Conservation (phyloP, 2,888 invertebrate species). For the Apantesis nais region DNA sequence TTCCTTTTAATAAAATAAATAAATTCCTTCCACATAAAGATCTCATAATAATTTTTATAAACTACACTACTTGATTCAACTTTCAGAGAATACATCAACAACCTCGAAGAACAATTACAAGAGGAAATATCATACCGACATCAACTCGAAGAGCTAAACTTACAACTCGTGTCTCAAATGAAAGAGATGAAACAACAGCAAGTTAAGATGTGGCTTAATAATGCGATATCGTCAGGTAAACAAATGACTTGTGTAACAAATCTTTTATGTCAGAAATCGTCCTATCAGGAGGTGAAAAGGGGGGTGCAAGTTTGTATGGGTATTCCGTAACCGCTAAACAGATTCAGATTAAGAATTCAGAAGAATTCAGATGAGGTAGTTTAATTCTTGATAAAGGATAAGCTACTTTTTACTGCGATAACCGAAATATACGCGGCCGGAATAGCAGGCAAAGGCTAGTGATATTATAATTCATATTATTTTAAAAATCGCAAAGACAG, state of each 20-base stretch:
- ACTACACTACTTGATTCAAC: neutral
- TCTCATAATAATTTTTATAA: neutral
- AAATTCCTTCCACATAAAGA: neutral
- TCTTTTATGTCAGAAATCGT: too few species aligned
- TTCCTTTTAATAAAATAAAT: neutral
- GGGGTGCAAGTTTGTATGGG: too few species aligned
- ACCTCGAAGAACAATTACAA: constrained; percentile 86
- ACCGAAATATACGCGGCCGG: too few species aligned
- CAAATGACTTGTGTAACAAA: neutral
- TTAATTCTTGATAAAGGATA: too few species aligned
- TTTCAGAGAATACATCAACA: constrained; percentile 70
- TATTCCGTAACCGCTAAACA: too few species aligned
- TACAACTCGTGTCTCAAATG: constrained; percentile 86
- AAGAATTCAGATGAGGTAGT: too few species aligned
- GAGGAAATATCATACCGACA: constrained; percentile 87
- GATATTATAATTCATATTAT: too few species aligned
- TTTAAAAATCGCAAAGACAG: too few species aligned
- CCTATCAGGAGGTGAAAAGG: too few species aligned
- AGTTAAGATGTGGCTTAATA: constrained; percentile 71
- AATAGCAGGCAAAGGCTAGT: too few species aligned
- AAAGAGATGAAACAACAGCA: constrained; percentile 82
- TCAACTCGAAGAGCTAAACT: constrained; percentile 87
- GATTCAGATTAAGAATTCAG: too few species aligned
- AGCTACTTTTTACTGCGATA: too few species aligned
- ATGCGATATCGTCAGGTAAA: constrained; percentile 69